A percentile compares a stretch with the other conserved stretches of the same genome.
Conservation (phyloP, 2,888 invertebrate species). For the Melanostoma mellinum region DNA sequence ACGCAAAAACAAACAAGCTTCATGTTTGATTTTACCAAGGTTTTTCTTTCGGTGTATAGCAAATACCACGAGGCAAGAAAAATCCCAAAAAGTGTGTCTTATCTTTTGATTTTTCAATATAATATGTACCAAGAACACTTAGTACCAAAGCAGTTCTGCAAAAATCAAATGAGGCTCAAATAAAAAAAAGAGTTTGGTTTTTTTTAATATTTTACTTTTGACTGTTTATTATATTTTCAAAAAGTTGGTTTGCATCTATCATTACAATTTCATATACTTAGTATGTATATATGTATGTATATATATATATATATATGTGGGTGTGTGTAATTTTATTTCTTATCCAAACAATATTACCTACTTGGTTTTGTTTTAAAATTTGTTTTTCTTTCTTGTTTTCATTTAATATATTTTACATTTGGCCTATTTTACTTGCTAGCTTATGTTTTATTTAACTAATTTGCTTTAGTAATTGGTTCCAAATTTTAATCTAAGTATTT, state of each 20-base stretch:
- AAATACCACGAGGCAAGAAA: too few relatives aligned
- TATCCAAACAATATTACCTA: constrained; percentile 67
- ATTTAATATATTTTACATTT: constrained; percentile 57
- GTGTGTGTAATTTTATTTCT: constrained; percentile 65
- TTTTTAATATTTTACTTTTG: constrained; percentile 65
- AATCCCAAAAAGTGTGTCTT: too few relatives aligned
- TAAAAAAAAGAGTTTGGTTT: constrained; percentile 25
- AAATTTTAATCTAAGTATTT: constrained; percentile 56
- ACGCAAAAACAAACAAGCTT: too few relatives aligned
- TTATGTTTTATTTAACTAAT: constrained; percentile 64
- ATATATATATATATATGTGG: constrained; percentile 49
- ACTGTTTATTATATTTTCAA: constrained; percentile 71
- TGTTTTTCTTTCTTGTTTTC: constrained; percentile 38
- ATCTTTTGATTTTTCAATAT: too few relatives aligned
- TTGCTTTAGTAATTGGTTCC: constrained; percentile 71
- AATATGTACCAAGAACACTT: too few relatives aligned
- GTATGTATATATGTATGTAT: constrained; percentile 34
- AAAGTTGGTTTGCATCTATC: constrained; percentile 69
- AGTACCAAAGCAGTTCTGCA: background rate
- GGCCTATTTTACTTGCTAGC: constrained; percentile 72
- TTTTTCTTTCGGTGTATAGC: too few relatives aligned
- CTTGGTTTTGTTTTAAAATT: constrained; percentile 68
- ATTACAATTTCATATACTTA: constrained; percentile 66
- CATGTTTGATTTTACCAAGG: too few relatives aligned
- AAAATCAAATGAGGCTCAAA: background rate